Evolutionary conservation across 2,113 vertebrate species (phyloP), one percentile per base, ranked within the genome.

Genomic region (Pygoscelis antarcticus): DNA sequence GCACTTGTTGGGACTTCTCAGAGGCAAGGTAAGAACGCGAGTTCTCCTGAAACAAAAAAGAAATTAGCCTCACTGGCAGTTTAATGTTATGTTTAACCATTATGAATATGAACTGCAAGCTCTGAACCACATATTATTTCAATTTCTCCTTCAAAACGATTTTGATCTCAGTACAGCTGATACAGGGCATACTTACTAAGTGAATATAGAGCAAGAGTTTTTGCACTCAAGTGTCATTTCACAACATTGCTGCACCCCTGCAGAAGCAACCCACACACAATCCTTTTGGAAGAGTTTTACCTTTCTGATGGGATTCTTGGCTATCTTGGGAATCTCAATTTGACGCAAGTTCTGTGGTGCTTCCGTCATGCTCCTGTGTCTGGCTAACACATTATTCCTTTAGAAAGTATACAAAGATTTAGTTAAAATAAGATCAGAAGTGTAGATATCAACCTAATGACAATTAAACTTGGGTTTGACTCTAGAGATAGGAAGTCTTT

Each of bases 361-460:
- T 92, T 99, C 99, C 13, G 98, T 98, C 97, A 99, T 97, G 93
- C 99, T 99, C 95, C 99, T 99, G 97, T 99, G 99, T 86, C 99
- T 99, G 91, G 98, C 98, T 87, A 99, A 95, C 70, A 98, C 97
- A 27, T 98, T 98, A 75, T 97, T 99, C 98, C 99, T 99, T 88
- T 46, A 97, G 74, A 78, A 94, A 92, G 93, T 44, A 42, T 15
- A 81, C 8, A 96, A 92, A 91, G 64, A 52, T 9, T 16, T 79
- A 46, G 19, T 94, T 76, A 94, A 87, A 87, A 76, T 42, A 87
- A 65, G 34, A 75, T 16, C 58, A 83, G 22, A 61, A 68, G 60
- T 8, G 46, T 6, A 74, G 68, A 22, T 58, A 60, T 19, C 75
- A 95, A 79, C 21, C 25, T 80, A 70, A 38, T 23, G 44, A 52